Percentiles rank a stretch among this genome's conserved stretches.
These are phyloP conservation scores for Cynopterus sphinx DNA, from an alignment of 2,797 vertebrate species.

Conservation along the genomic window DNA sequence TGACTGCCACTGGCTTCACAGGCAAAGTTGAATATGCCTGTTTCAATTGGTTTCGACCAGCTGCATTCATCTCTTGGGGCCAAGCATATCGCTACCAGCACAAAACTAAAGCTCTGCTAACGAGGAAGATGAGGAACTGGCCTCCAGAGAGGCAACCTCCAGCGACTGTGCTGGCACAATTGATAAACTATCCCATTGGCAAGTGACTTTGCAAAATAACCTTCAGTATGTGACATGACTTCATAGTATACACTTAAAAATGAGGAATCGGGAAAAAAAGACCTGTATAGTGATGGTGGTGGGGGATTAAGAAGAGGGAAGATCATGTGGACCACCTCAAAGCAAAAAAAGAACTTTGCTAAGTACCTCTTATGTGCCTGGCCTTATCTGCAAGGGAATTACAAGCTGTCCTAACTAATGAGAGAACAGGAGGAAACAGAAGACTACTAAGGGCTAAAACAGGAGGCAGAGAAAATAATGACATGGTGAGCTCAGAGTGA, in stretches of 20 bases:
- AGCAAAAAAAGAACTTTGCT: background rate
- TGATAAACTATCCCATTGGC: background rate
- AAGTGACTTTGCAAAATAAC: background rate
- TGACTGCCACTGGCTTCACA: background rate
- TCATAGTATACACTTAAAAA: background rate
- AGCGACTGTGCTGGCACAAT: accelerated
- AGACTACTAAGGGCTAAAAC: background rate
- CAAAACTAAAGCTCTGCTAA: background rate
- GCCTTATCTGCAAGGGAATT: background rate
- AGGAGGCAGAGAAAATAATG: background rate
- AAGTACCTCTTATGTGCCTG: background rate
- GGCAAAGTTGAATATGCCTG: background rate
- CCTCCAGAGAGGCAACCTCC: background rate
- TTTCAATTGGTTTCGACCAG: background rate
- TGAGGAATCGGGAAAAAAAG: background rate
- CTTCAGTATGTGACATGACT: background rate
- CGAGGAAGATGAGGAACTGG: background rate
- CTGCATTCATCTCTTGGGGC: background rate
- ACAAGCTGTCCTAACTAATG: background rate
- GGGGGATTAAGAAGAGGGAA: background rate
- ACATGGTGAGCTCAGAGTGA: background rate
- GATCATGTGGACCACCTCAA: background rate
- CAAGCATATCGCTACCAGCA: background rate
- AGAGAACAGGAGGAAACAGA: background rate
- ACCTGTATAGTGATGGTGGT: background rate